Percentiles rank a stretch among this genome's conserved stretches.
Conservation (phyloP, 2,888 invertebrate genomes). For the Pseudeuparius sepicola region DNA sequence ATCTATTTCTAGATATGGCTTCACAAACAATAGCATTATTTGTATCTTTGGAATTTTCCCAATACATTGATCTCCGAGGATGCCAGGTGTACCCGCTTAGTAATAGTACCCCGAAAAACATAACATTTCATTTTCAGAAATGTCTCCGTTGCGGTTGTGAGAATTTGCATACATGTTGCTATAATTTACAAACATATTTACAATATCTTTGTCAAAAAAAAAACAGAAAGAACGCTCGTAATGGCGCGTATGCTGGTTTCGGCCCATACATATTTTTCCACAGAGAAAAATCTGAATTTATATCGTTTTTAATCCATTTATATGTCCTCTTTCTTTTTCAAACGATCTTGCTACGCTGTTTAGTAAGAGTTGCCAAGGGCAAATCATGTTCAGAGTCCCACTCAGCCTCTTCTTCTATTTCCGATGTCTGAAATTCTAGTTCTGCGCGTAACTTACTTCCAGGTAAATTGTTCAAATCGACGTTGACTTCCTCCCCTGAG, state of each 20-base stretch:
- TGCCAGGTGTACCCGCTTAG: too few relatives aligned
- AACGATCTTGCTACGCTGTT: background rate
- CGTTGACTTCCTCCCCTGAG: too few relatives aligned
- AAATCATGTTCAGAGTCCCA: constrained; percentile 1
- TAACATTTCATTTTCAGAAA: constrained; percentile 17
- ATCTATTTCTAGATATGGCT: constrained; percentile 3
- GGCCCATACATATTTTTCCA: constrained; percentile 2
- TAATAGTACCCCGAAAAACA: constrained; percentile 21
- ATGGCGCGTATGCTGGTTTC: constrained; percentile 2
- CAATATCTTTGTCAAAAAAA: constrained; percentile 1
- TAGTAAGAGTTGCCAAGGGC: constrained; percentile 3
- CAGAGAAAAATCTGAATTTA: background rate
- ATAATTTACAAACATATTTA: background rate
- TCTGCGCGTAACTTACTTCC: constrained; percentile 3
- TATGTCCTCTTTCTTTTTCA: background rate
- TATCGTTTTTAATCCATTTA: constrained; percentile 2
- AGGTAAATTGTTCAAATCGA: constrained; percentile 2
- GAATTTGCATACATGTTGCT: constrained; percentile 8
- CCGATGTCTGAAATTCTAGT: background rate
- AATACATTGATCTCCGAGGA: constrained; percentile 20
- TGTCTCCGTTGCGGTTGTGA: constrained; percentile 9
- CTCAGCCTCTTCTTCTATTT: background rate
- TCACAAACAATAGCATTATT: constrained; percentile 11
- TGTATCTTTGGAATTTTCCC: constrained; percentile 20
- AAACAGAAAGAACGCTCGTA: too few relatives aligned